Evolutionary conservation across 2,113 vertebrate species (phyloP).

Genomic region (Casuarius casuarius): DNA sequence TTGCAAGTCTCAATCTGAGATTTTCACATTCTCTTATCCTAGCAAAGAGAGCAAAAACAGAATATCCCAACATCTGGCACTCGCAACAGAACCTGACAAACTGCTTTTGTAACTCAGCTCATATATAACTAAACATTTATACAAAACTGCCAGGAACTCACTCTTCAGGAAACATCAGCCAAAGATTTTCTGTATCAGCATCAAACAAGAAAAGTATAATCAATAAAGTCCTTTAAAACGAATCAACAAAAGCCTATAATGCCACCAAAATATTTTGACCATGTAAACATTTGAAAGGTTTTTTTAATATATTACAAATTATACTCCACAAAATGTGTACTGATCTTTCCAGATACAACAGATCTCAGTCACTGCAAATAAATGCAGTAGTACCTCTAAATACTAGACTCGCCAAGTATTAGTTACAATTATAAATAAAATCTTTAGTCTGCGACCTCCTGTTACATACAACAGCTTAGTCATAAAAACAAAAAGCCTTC

Average conservation of each 20-base stretch:
- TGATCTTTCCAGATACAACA: background rate
- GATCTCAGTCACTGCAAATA: background rate
- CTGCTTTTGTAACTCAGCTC: background rate
- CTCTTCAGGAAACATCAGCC: background rate
- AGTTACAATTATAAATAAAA: background rate
- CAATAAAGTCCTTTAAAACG: background rate
- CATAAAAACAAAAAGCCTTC: background rate
- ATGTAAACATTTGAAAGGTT: background rate
- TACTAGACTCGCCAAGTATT: too few species aligned
- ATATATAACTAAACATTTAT: rapidly evolving
- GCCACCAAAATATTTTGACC: background rate
- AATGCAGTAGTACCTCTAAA: background rate
- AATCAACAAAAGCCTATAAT: rapidly evolving
- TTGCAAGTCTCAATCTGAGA: background rate
- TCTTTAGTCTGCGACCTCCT: background rate
- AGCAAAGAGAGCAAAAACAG: background rate
- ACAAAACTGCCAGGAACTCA: background rate
- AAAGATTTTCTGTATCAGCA: background rate
- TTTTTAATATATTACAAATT: background rate
- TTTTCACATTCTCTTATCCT: rapidly evolving
- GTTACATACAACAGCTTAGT: background rate
- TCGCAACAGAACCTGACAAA: background rate
- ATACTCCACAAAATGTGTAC: background rate
- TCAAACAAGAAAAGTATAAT: background rate
- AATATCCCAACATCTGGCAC: background rate